phyloP scores from a whole-genome alignment of 2,797 vertebrate species.

The Megaceryle alcyon region DNA sequence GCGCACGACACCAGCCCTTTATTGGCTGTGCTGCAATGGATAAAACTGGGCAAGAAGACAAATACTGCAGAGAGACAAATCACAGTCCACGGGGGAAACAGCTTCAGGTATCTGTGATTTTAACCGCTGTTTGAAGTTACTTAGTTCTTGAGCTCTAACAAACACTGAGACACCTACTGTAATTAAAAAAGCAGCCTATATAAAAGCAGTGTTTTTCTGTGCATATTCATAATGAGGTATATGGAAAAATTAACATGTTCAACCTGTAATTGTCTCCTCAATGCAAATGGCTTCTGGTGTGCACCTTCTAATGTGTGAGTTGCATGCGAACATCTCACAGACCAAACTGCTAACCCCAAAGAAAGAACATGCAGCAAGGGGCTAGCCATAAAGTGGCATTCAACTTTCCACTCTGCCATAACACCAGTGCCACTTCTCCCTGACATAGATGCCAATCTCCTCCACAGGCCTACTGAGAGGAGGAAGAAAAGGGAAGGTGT shows the following conservation, averaged over 20 bases:
- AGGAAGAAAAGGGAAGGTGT: background rate
- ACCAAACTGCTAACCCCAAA: conserved; percentile 6
- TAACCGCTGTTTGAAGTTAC: background rate
- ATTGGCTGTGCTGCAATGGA: background rate
- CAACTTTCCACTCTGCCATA: background rate
- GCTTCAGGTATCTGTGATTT: background rate
- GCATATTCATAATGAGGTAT: background rate
- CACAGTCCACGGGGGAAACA: background rate
- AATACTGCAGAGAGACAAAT: background rate
- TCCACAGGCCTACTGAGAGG: background rate
- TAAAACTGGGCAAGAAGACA: background rate
- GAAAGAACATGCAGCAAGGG: background rate
- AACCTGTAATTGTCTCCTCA: conserved; percentile 4
- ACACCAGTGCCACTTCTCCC: background rate
- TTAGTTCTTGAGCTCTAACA: background rate
- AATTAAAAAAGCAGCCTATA: background rate
- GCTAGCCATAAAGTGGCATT: background rate
- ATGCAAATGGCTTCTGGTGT: background rate
- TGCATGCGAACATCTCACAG: background rate
- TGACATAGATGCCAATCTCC: background rate
- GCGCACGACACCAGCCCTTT: background rate
- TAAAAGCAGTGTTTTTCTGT: background rate
- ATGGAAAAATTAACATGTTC: background rate
- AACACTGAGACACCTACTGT: background rate
- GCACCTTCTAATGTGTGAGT: background rate